Evolutionary conservation across 2,888 invertebrate genomes (phyloP), one percentile per base, ranked within the genome.

Genomic region (Hartigia nigra): DNA sequence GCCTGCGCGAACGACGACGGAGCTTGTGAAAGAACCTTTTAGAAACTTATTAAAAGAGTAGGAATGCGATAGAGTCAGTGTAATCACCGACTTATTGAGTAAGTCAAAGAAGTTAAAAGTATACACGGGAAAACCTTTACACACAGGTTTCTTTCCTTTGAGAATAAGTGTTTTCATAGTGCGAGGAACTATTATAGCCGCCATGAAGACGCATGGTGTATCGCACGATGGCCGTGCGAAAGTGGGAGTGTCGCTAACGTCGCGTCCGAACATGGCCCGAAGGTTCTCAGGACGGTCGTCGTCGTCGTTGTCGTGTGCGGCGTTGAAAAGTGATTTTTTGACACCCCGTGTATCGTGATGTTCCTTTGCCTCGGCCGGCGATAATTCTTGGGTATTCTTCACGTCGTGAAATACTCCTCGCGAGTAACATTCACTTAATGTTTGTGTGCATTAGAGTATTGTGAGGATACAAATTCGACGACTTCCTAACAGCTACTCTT

Each of bases 161-260:
- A 55, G 23, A 9, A 55, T 55, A 55, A 55, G 23, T 23, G 23
- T 23, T 55, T 55, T 5, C 9, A 55, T 3, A 37, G 55, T 55
- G 55, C 5, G 14, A 23, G 55, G 23, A 55, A 55, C 55, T 55
- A 23, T 55, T 23, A 0, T 23, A 55, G 55, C 55, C 55, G 55
- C 55, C 55, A 55, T 55, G 55, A 78, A 75, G 77, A 82, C 76
- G 79, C 79, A 76, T 74, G 75, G 77, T 55, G 23, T 69, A 82
- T 78, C 78, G 80, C 78, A 79, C 76, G 79, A 79, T 82, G 83
- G 82, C 79, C 81, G 81, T 77, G 77, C 79, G 81, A 83, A 84
- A 82, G 84, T 85, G 86, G 86, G 86, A 87, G 87, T 88, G 86
- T 86, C 87, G 82, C 76, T 80, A 79, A 77, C 78, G 77, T 77